Evolutionary conservation across 2,113 vertebrate genomes (phyloP), one percentile per base, ranked within the genome.

Genomic region (Gymnorhina tibicen): DNA sequence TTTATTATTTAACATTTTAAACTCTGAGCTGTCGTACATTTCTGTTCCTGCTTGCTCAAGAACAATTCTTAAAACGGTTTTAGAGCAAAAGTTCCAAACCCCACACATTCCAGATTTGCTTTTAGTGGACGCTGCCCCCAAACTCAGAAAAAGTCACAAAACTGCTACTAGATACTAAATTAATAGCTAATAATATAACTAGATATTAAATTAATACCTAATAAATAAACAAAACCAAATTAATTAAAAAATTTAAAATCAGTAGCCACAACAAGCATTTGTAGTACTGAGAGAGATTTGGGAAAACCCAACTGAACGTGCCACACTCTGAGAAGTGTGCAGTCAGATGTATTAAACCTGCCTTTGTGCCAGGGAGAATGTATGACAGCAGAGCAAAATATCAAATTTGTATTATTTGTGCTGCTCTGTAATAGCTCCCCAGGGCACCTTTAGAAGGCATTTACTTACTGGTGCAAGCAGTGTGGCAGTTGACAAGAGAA

Each of bases 381-480:
- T 88, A 59, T 93, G 86, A 91, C 93, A 93, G 80, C 84, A 93
- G 82, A 94, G 90, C 69, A 93, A 95, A 96, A 92, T 53, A 80
- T 60, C 86, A 87, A 91, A 91, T 87, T 84, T 91, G 76, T 85
- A 89, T 93, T 94, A 94, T 83, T 94, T 89, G 70, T 77, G 55
- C 68, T 85, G 85, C 91, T 97, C 87, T 73, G 84, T 93, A 92
- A 94, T 66, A 78, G 83, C 86, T 97, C 96, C 91, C 95, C 28
- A 28, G 93, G 93, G 96, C 85, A 93, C 80, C 78, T 96, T 91
- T 76, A 81, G 90, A 69, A 96, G 85, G 73, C 49, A 44, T 95
- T 97, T 91, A 94, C 90, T 95, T 95, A 97, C 80, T 92, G 96
- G 94, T 94, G 97, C 97, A 97, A 95, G 93, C 92, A 94, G 79